These are phyloP conservation scores for Drosophila bunnanda DNA, from an alignment of 2,888 invertebrate genomes.

Conservation along the genomic window DNA sequence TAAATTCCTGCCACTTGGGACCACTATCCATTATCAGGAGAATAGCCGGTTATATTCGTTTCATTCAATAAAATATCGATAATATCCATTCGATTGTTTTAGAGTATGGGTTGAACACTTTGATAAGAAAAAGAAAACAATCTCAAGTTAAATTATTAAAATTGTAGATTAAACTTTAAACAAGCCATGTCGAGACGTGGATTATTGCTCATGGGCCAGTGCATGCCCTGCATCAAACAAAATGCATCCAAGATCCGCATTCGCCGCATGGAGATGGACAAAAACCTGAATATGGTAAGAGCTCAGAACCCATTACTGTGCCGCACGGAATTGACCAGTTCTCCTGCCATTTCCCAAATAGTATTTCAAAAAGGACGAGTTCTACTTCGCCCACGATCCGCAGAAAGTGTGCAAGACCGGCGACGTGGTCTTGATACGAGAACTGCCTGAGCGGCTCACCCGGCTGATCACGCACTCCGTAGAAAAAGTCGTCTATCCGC, in stretches of 20 bases:
- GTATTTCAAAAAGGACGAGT: slow-evolving; percentile 92
- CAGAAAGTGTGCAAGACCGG: slow-evolving; percentile 91
- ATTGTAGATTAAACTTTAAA: slow-evolving; percentile 15
- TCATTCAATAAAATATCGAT: not conserved
- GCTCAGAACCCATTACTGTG: not conserved
- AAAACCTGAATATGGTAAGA: slow-evolving; percentile 90
- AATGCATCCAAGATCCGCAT: slow-evolving; percentile 92
- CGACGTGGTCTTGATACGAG: slow-evolving; percentile 92
- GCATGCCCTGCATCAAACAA: slow-evolving; percentile 91
- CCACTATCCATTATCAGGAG: no score
- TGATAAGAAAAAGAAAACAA: slow-evolving; percentile 6
- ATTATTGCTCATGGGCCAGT: slow-evolving; percentile 89
- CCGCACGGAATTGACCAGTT: not conserved
- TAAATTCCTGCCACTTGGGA: not conserved
- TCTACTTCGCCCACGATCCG: slow-evolving; percentile 92
- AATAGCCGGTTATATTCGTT: no score
- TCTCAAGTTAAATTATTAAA: slow-evolving; percentile 15
- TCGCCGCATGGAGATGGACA: slow-evolving; percentile 90
- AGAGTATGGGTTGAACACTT: not conserved
- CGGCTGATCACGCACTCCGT: slow-evolving; percentile 92
- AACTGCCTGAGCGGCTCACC: slow-evolving; percentile 89
- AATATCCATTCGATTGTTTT: not conserved
- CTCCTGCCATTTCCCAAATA: slow-evolving; percentile 82
- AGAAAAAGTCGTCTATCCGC: slow-evolving; percentile 91
- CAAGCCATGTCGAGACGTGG: slow-evolving; percentile 85